A percentile compares a stretch with the other conserved stretches of the same genome.
Conservation (phyloP, 2,888 invertebrate genomes). For the Tachina grossa region DNA sequence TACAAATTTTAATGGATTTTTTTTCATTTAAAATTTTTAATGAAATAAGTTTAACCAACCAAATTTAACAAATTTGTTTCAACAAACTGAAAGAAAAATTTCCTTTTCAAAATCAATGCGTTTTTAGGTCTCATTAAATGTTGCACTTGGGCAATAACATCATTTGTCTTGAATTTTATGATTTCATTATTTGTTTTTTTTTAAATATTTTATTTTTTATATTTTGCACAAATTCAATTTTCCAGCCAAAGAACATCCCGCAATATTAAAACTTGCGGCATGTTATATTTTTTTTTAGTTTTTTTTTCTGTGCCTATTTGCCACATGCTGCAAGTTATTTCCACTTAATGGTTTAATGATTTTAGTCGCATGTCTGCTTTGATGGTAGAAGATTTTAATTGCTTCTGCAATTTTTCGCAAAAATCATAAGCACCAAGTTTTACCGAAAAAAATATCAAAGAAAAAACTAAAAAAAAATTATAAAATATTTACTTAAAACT, state of each 20-base stretch:
- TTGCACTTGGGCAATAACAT: conserved; percentile 18
- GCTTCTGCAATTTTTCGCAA: conserved; percentile 1
- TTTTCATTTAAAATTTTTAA: background rate
- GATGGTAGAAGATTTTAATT: conserved; percentile 46
- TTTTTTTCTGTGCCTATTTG: background rate
- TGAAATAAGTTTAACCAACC: conserved; percentile 17
- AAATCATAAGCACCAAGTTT: conserved; percentile 7
- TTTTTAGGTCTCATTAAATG: conserved; percentile 41
- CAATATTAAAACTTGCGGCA: conserved; percentile 7
- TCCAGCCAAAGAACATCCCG: conserved; percentile 24
- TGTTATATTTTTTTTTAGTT: background rate
- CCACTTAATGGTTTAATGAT: conserved; percentile 63
- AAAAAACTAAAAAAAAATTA: background rate
- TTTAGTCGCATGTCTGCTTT: conserved; percentile 56
- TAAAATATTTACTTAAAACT: conserved; percentile 39
- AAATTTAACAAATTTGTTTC: background rate
- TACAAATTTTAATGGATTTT: background rate
- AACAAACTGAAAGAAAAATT: conserved; percentile 16
- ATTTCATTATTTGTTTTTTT: conserved; percentile 13
- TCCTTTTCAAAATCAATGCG: conserved; percentile 62
- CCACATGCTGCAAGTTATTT: conserved; percentile 41
- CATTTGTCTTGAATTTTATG: conserved; percentile 3
- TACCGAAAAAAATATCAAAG: background rate
- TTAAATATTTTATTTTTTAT: conserved; percentile 5
- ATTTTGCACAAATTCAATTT: background rate